Base-by-base conservation (phyloP, 2,888 invertebrate species). In the Malthinus seriepunctatus region DNA sequence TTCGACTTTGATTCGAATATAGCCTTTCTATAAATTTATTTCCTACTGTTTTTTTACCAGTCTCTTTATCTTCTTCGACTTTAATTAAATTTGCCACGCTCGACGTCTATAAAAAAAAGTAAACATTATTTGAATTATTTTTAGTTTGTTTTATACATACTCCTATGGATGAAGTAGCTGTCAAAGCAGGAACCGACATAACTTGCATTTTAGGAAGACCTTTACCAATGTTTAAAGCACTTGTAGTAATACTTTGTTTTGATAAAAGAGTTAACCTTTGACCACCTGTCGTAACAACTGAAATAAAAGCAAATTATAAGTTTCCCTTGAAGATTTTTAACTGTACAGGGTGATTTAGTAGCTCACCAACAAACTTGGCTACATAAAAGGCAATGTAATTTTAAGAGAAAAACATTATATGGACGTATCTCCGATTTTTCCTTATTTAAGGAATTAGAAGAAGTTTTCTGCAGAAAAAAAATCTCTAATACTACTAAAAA, bases 221-320 rank as follows among this genome's bases (percentile, higher is more conserved):
- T 67, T 77, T 78, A 7, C 64, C 50, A 12, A 67, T 63, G 32
- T 51, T 63, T 11, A 72, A 63, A 6, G 74, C 75, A 11, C 80
- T 73, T 6, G 81, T 71, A 10, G 80, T 76, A 65, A 82, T 76
- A 9, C 83, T 72, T 45, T 81, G 79, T 71, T 82, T 83, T 0
- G 83, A 80, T 32, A 85, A 66, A 51, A 85, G 81, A 7, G 86
- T 85, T 44, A 87, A 72, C 52, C 86, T 81, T 65, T 86, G 86
- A 6, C 85, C 86, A 72, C 79, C 79, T 1, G 80, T 73, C 8
- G 82, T 81, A 72, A 82, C 76, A 32, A 83, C 81, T 66, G 75
- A 73, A 73, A 79, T 14, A 15, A 39, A 14, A 12, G 15, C 1
- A 8, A 42, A 15, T 39, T 39, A 39, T 14, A 39, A 3, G 8